Evolutionary conservation across 2,888 invertebrate species (phyloP), one percentile per base, ranked within the genome.

Genomic region (Platycnemis pennipes): DNA sequence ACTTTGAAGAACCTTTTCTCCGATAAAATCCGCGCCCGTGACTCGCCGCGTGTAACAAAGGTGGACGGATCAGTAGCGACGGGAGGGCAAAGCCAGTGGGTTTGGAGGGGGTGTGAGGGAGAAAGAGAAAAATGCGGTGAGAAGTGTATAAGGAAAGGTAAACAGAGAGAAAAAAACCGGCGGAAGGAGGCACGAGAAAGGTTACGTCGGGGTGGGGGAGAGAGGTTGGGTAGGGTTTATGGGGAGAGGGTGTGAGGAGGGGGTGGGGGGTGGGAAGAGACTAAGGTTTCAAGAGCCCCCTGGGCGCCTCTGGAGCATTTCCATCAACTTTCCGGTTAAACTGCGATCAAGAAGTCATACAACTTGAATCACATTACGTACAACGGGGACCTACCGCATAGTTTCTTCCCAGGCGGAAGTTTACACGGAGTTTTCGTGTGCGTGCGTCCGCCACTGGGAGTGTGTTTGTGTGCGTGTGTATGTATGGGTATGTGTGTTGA

Each of bases 291-390:
- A 77, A 31, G 37, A 91, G 91, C 44, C 44, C 49, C 91, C 44
- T 69, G 63, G 89, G 91, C 63, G 91, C 26, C 77, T 91, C 91
- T 69, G 44, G 56, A 91, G 91, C 91, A 69, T 91, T 91, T 91
- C 91, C 91, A 91, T 91, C 91, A 91, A 91, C 91, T 91, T 91
- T 63, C 91, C 91, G 91, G 91, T 91, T 91, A 91, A 91, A 91
- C 91, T 91, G 91, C 91, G 91, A 44, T 91, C 63, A 63, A 91
- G 91, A 69, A 91, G 91, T 91, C 91, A 91, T 91, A 91, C 91
- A 91, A 91, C 91, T 69, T 91, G 91, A 91, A 91, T 91, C 91
- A 56, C 91, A 91, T 91, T 63, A 91, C 91, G 63, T 44, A 63
- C 45, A 44, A 63, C 31, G 13, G 63, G 26, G 91, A 91, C 91